phyloP scores from a whole-genome alignment of 2,113 vertebrate species.

The Callipepla californica region DNA sequence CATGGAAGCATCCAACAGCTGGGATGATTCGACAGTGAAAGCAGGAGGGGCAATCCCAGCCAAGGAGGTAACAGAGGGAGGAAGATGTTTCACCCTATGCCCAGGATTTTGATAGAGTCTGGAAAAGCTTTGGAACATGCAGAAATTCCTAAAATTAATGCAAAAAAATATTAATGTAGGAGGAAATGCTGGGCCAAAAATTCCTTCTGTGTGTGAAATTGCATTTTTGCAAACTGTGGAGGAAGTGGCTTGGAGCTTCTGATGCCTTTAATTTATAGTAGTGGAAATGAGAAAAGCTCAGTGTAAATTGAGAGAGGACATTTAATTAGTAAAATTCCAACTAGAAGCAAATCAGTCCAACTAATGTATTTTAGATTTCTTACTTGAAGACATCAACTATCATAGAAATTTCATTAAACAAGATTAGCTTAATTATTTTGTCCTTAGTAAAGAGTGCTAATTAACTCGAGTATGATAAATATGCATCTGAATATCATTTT shows the following conservation, averaged over 20 bases:
- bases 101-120: neutral
- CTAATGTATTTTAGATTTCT: constrained; percentile 63
- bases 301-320: constrained; percentile 47
- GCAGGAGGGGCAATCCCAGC: neutral
- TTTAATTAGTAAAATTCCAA: constrained; percentile 62
- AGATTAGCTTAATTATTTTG: constrained; percentile 75
- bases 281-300: constrained; percentile 14
- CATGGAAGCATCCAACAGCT: neutral
- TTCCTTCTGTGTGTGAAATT: neutral
- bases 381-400: constrained; percentile 59
- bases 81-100: neutral
- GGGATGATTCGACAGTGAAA: neutral
- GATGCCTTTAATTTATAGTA: constrained; percentile 27
- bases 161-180: neutral
- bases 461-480: constrained; percentile 68
- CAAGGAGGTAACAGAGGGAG: neutral
- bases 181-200: neutral
- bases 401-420: constrained; percentile 66
- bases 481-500: constrained; percentile 58
- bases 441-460: constrained; percentile 60
- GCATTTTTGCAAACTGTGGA: neutral
- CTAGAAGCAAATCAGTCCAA: constrained; percentile 61
- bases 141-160: neutral
- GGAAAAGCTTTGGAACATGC: neutral
- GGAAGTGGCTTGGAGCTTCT: neutral